Evolutionary conservation across 1,140 invertebrate genomes (phyloP).

Genomic region (Aphidius gifuensis): DNA sequence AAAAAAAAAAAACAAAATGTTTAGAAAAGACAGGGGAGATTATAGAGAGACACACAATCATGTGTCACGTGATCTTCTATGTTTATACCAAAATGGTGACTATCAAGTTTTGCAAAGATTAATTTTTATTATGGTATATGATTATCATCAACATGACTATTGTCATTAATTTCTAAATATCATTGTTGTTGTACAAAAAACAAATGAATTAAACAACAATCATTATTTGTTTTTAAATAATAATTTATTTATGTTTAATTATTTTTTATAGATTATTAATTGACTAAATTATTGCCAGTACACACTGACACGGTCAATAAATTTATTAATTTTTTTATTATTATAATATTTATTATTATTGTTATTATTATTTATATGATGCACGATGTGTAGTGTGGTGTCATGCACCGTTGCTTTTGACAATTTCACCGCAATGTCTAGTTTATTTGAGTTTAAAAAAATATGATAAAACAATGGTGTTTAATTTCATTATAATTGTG

Average conservation of each 20-base stretch:
- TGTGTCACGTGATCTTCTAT: slow-evolving; percentile 47
- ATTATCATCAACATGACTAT: not conserved
- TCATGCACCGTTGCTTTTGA: slow-evolving; percentile 14
- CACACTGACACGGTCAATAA: not conserved
- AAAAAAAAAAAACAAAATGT: not conserved
- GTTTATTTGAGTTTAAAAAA: not conserved
- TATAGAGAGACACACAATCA: slow-evolving; percentile 26
- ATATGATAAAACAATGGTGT: too few species aligned
- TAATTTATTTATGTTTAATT: not conserved
- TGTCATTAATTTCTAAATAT: not conserved
- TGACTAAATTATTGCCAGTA: not conserved
- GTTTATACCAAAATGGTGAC: slow-evolving; percentile 53
- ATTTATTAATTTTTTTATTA: not conserved
- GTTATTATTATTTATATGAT: not conserved
- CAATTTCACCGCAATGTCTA: slow-evolving; percentile 16
- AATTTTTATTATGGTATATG: not conserved
- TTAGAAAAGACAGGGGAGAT: not conserved
- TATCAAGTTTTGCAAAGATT: slow-evolving; percentile 35
- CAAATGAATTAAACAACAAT: too few species aligned
- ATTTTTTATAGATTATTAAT: not conserved
- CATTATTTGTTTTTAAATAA: too few species aligned
- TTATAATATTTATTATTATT: not conserved
- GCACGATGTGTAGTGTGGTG: slow-evolving; percentile 3
- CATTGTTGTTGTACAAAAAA: too few species aligned
- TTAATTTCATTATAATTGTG: too few species aligned